A percentile compares a stretch with the other conserved stretches of the same genome.
phyloP scores from a whole-genome alignment of 1,140 invertebrate genomes.

The Thereuonema tuberculata region DNA sequence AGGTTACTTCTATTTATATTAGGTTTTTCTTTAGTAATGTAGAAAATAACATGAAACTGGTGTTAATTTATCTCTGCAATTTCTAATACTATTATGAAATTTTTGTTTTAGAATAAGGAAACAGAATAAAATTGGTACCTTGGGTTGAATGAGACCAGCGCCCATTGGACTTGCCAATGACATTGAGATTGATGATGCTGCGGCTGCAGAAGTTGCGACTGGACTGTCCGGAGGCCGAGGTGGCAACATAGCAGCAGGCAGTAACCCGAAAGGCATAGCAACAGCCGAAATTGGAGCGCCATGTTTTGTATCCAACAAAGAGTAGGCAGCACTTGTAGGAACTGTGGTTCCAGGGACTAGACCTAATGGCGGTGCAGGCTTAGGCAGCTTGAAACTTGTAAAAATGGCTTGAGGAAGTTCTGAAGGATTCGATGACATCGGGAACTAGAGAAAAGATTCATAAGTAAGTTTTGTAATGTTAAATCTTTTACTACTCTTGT shows the following conservation, averaged over 20 bases:
- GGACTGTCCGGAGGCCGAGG: neutral
- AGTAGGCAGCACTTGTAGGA: slow-evolving; percentile 13
- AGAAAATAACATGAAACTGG: too few species aligned
- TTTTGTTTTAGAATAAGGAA: too few species aligned
- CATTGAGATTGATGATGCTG: neutral
- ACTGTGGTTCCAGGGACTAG: slow-evolving; percentile 14
- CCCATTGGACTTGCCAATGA: neutral
- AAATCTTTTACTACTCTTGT: neutral
- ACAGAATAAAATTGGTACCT: too few species aligned
- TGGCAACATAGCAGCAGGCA: neutral
- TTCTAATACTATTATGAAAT: too few species aligned
- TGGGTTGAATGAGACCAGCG: neutral
- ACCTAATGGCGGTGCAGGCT: slow-evolving; percentile 31
- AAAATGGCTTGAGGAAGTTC: slow-evolving; percentile 78
- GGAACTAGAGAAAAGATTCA: slow-evolving; percentile 23
- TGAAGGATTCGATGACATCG: slow-evolving; percentile 37
- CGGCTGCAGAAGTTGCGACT: neutral
- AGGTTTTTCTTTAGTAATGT: too few species aligned
- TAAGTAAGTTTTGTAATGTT: too few species aligned
- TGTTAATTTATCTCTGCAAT: too few species aligned
- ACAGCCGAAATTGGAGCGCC: slow-evolving; percentile 2
- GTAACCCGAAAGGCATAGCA: neutral
- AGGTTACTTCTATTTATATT: too few species aligned
- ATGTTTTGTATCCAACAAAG: neutral
- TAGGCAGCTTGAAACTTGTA: slow-evolving; percentile 80